Evolutionary conservation across 1,140 invertebrate species (phyloP).

Genomic region (Drosophila nigromelanica): DNA sequence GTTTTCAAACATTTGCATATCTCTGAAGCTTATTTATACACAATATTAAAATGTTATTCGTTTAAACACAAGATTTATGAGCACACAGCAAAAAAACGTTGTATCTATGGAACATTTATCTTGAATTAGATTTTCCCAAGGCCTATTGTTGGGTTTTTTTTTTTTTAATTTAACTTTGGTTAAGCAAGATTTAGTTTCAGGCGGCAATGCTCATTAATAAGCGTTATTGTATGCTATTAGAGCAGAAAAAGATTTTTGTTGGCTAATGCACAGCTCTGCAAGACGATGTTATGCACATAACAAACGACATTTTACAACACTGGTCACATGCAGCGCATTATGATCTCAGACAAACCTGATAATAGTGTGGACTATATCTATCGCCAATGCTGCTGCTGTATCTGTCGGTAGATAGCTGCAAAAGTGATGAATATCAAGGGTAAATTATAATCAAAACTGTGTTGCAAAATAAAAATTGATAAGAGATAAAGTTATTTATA

Average conservation of each 20-base stretch:
- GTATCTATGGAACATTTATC: constrained; percentile 12
- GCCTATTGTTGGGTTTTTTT: background rate
- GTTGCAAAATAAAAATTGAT: background rate
- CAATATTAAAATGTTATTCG: background rate
- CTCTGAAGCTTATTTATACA: constrained; percentile 1
- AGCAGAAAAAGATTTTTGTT: background rate
- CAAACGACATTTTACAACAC: constrained; percentile 13
- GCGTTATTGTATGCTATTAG: background rate
- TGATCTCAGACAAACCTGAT: constrained; percentile 69
- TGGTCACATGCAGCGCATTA: constrained; percentile 8
- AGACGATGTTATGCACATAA: background rate
- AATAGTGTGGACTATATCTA: constrained; percentile 80
- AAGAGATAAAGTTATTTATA: background rate
- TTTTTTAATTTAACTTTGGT: background rate
- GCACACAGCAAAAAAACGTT: background rate
- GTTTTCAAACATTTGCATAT: constrained; percentile 21
- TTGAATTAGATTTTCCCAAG: constrained; percentile 4
- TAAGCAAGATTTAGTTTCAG: background rate
- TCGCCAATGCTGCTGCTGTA: constrained; percentile 79
- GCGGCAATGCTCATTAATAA: constrained; percentile 1
- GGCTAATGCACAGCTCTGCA: background rate
- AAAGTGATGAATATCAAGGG: constrained; percentile 23
- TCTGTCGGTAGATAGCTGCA: constrained; percentile 75
- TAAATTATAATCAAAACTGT: background rate
- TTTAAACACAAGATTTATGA: constrained; percentile 23